phyloP scores from a whole-genome alignment of 2,797 vertebrate species.

The Carcharodon carcharias region DNA sequence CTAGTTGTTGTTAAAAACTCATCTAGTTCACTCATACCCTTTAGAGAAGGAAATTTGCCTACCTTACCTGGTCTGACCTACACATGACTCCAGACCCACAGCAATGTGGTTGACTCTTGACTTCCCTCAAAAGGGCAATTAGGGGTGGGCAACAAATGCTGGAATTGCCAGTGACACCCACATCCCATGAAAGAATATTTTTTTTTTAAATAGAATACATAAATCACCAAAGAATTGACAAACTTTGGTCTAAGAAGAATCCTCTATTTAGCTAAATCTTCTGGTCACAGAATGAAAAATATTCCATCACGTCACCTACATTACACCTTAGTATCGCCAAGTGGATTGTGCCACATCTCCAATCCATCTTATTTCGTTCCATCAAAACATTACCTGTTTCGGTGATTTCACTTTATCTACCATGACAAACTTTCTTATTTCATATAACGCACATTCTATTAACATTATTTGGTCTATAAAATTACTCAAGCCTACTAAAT shows the following conservation, averaged over 20 bases:
- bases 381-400: neutral
- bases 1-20: too few relatives aligned
- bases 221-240: neutral
- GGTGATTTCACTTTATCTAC: neutral
- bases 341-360: neutral
- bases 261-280: neutral
- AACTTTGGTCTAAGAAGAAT: neutral
- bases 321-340: neutral
- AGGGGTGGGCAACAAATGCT: too few relatives aligned
- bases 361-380: neutral
- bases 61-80: too few relatives aligned
- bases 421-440: neutral
- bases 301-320: neutral
- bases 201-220: too few relatives aligned
- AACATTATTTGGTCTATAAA: neutral
- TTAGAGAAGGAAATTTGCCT: too few relatives aligned
- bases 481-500: neutral
- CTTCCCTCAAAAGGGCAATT: too few relatives aligned
- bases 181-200: too few relatives aligned
- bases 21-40: too few relatives aligned
- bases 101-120: too few relatives aligned
- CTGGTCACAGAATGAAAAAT: neutral
- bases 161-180: too few relatives aligned
- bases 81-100: too few relatives aligned
- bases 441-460: neutral